phyloP scores from a whole-genome alignment of 2,888 invertebrate genomes.

The Drosophila subquinaria region DNA sequence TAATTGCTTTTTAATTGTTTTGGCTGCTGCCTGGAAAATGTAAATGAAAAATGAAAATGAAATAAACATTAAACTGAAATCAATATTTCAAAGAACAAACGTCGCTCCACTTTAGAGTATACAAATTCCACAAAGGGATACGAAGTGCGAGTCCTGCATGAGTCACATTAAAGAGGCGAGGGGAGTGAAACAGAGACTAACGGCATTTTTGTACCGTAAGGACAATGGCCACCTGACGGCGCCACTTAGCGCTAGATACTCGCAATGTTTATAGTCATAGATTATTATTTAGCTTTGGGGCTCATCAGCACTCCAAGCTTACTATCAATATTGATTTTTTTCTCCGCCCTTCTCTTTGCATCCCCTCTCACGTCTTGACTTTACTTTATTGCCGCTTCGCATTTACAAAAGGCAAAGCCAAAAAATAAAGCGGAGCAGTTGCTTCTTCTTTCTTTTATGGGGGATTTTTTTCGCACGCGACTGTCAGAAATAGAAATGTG shows the following conservation, averaged over 20 bases:
- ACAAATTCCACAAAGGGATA: background rate
- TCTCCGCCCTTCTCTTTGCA: background rate
- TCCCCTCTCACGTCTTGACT: slow-evolving; percentile 38
- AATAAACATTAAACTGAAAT: slow-evolving; percentile 48
- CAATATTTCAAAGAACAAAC: slow-evolving; percentile 58
- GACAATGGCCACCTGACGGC: slow-evolving; percentile 74
- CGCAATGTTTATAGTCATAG: slow-evolving; percentile 12
- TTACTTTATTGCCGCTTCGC: slow-evolving; percentile 53
- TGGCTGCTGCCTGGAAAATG: slow-evolving; percentile 28
- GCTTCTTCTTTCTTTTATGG: slow-evolving; percentile 27
- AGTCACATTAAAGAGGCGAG: slow-evolving; percentile 45
- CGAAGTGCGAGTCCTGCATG: slow-evolving; percentile 37
- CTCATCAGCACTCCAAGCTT: slow-evolving; percentile 41
- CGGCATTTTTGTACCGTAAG: slow-evolving; percentile 29
- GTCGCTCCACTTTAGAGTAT: slow-evolving; percentile 33
- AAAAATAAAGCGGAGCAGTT: slow-evolving; percentile 33
- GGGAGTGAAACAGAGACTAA: slow-evolving; percentile 11
- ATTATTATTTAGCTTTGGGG: slow-evolving; percentile 6
- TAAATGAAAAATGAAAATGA: slow-evolving; percentile 2
- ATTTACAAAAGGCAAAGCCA: slow-evolving; percentile 48
- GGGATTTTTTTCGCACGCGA: slow-evolving; percentile 50
- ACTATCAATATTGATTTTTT: slow-evolving; percentile 74
- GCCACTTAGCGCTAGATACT: slow-evolving; percentile 32
- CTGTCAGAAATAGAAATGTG: slow-evolving; percentile 52
- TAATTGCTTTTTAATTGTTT: slow-evolving; percentile 60